Evolutionary conservation across 92 coral and sea anemone species (phyloP), one percentile per base, ranked within the genome.

Genomic region (Epizoanthus rinbou): DNA sequence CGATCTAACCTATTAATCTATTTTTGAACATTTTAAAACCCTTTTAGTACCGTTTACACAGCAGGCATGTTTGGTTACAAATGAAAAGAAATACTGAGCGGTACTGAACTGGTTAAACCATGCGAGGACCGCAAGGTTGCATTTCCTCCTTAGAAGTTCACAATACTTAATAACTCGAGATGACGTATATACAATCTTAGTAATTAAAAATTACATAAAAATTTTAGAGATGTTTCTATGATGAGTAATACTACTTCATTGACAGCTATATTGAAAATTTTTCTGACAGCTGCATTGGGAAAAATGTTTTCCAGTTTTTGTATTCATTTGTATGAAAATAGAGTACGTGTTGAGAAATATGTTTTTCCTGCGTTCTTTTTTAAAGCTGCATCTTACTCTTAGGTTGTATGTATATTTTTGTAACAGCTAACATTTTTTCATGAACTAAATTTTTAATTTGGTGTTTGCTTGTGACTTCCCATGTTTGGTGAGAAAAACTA

Each of bases 41-140:
- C 7, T 13, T 67, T 33, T 67, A 31, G n/a, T 28, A 67, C 9
- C 50, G 18, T 67, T 33, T 67, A 67, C 72, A 18, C 47, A 41
- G 72, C 72, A 33, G 19, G 72, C 17, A 45, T 14, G 47, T 67
- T 33, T 31, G 18, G 72, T 67, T 67, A 41, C 72, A 67, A 31
- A 67, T 67, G 28, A 17, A 15, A 19, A 14, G 72, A 33, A 67
- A 67, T 31, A 67, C 17, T 18, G 50, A 31, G 47, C 72, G 22
- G n/a, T 11, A 3, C 43, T 4, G 72, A 31, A 14, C 72, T 33
- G 18, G 72, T 72, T 50, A 19, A 72, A 72, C 45, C 22, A 72
- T 47, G 54, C 57, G 22, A 72, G 10, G 18, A 10, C 60, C 37
- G n/a, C 37, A 58, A 58, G 2, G n/a, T 1, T 4, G 53, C 11